Evolutionary conservation across 2,888 invertebrate genomes (phyloP).

Genomic region (Barypeithes pellucidus): DNA sequence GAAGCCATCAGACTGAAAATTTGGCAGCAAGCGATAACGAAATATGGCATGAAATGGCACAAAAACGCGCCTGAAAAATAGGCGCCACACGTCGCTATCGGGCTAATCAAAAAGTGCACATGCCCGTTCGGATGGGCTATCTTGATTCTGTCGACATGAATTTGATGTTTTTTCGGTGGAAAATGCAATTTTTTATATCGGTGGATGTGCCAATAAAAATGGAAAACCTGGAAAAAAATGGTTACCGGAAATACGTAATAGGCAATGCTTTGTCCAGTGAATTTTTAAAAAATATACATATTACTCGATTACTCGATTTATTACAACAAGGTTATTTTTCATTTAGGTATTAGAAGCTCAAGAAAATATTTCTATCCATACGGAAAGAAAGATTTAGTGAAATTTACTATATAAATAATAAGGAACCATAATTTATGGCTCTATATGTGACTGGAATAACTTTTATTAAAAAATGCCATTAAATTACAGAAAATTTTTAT

Average conservation of each 20-base stretch:
- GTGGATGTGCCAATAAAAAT: constrained; percentile 25
- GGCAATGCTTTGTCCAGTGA: background rate
- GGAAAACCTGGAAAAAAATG: constrained; percentile 1
- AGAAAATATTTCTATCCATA: too few relatives aligned
- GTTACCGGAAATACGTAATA: constrained; percentile 1
- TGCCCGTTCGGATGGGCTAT: constrained; percentile 43
- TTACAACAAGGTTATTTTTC: too few relatives aligned
- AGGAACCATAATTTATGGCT: too few relatives aligned
- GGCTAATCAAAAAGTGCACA: constrained; percentile 48
- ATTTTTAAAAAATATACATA: background rate
- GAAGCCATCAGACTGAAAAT: constrained; percentile 46
- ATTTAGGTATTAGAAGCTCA: too few relatives aligned
- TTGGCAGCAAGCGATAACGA: constrained; percentile 50
- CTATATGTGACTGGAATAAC: too few relatives aligned
- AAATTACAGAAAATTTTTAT: too few relatives aligned
- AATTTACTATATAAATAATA: too few relatives aligned
- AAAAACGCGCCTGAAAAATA: constrained; percentile 50
- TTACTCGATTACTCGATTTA: too few relatives aligned
- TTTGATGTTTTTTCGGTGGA: constrained; percentile 30
- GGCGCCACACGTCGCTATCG: constrained; percentile 41
- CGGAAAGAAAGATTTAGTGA: too few relatives aligned
- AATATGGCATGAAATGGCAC: constrained; percentile 53
- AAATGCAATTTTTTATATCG: constrained; percentile 45
- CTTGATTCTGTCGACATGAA: constrained; percentile 42
- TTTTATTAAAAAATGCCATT: too few relatives aligned